These are phyloP conservation scores for Coenonympha glycerion DNA, from an alignment of 2,888 invertebrate genomes.

Conservation along the genomic window DNA sequence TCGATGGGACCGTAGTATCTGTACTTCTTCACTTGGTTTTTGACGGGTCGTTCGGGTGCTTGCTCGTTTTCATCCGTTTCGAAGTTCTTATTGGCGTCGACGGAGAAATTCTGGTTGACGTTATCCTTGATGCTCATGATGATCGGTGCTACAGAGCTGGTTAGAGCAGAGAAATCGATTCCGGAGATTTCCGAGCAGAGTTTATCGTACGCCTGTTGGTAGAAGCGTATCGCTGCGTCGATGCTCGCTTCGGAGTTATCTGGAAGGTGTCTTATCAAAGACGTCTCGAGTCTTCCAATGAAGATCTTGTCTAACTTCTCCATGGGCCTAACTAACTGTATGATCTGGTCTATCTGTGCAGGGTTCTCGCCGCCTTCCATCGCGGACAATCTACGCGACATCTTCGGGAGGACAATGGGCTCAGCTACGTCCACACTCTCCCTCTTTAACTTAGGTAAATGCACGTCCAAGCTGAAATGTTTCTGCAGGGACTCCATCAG, in stretches of 20 bases:
- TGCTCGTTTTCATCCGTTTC: slow-evolving; percentile 64
- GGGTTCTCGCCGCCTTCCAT: slow-evolving; percentile 56
- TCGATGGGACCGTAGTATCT: slow-evolving; percentile 69
- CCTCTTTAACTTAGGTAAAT: slow-evolving; percentile 58
- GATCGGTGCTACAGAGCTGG: slow-evolving; percentile 64
- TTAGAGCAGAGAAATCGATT: slow-evolving; percentile 57
- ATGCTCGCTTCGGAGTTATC: slow-evolving; percentile 64
- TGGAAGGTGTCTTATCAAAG: slow-evolving; percentile 54
- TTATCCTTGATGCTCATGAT: slow-evolving; percentile 72
- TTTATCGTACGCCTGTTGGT: slow-evolving; percentile 53
- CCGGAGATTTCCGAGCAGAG: slow-evolving; percentile 47
- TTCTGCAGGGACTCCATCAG: slow-evolving; percentile 66
- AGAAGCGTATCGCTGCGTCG: slow-evolving; percentile 58
- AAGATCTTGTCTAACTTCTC: slow-evolving; percentile 58
- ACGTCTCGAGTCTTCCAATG: slow-evolving; percentile 50
- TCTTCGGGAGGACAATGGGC: slow-evolving; percentile 59
- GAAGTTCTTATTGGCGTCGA: slow-evolving; percentile 61
- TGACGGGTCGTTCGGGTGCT: slow-evolving; percentile 49
- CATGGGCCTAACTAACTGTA: slow-evolving; percentile 45
- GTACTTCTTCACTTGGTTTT: slow-evolving; percentile 60
- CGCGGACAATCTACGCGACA: slow-evolving; percentile 62
- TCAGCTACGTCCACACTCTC: slow-evolving; percentile 67
- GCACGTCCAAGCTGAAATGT: slow-evolving; percentile 60
- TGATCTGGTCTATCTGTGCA: slow-evolving; percentile 46
- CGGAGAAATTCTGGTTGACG: slow-evolving; percentile 65